Percentiles rank a stretch among this genome's conserved stretches.
phyloP scores from a whole-genome alignment of 2,797 vertebrate genomes.

The Allobates femoralis region DNA sequence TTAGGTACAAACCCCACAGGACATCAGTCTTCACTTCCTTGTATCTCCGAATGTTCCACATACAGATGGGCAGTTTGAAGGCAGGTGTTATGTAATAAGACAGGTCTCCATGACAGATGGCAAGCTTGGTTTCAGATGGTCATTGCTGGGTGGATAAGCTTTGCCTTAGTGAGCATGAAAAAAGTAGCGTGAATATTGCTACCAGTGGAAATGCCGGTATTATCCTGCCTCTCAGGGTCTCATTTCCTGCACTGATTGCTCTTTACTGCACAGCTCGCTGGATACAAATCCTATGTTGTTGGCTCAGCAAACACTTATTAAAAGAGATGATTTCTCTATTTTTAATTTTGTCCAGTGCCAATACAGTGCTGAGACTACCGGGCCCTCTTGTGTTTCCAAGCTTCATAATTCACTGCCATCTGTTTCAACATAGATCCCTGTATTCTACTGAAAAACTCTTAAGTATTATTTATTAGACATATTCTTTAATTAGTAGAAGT shows the following conservation, averaged over 20 bases:
- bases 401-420: conserved; percentile 1
- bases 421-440: background rate
- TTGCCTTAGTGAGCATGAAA: conserved; percentile 73
- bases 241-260: conserved; percentile 81
- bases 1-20: background rate
- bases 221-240: conserved; percentile 79
- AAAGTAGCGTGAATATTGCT: conserved; percentile 71
- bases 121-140: conserved; percentile 75
- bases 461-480: background rate
- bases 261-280: conserved; percentile 77
- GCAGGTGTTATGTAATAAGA: conserved; percentile 35
- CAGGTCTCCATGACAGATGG: conserved; percentile 49
- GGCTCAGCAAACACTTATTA: conserved; percentile 67
- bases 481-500: background rate
- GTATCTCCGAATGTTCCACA: background rate
- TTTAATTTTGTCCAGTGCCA: conserved; percentile 1
- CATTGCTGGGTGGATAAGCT: conserved; percentile 77
- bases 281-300: conserved; percentile 73
- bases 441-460: background rate
- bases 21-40: background rate
- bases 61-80: conserved; percentile 32
- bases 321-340: conserved; percentile 50
- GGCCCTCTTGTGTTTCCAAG: background rate
- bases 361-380: background rate
- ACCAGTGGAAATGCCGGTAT: conserved; percentile 73